Percentiles rank a stretch among this genome's conserved stretches.
Conservation (phyloP, 2,888 invertebrate species). For the Biston betularia region DNA sequence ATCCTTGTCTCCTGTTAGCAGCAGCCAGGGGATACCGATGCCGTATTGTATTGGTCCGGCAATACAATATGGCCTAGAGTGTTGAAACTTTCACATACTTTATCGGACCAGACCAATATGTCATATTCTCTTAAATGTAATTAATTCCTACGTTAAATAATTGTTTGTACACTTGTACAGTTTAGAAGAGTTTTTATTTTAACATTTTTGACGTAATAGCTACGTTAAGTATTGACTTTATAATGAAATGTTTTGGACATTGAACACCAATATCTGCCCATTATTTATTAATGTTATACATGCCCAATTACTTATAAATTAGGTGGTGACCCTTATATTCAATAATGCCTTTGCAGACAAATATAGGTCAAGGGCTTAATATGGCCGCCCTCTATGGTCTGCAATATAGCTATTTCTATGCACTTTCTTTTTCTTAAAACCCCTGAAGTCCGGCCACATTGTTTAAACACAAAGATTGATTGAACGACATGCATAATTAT, state of each 20-base stretch:
- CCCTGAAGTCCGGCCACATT: not conserved
- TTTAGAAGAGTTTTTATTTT: too few species aligned
- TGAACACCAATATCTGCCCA: not conserved
- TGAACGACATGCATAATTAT: not conserved
- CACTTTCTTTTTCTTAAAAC: conserved; percentile 1
- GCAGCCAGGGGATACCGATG: too few species aligned
- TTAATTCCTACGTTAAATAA: too few species aligned
- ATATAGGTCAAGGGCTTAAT: conserved; percentile 18
- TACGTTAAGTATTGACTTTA: too few species aligned
- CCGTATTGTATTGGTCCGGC: too few species aligned
- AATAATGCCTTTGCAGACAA: conserved; percentile 7
- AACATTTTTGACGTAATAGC: too few species aligned
- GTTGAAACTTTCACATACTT: too few species aligned
- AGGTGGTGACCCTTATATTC: conserved; percentile 21
- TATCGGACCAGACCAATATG: too few species aligned
- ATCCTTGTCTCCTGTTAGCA: too few species aligned
- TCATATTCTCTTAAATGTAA: too few species aligned
- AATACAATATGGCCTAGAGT: too few species aligned
- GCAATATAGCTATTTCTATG: conserved; percentile 17
- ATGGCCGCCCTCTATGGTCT: conserved; percentile 16
- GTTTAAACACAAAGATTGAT: not conserved
- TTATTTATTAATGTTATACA: not conserved
- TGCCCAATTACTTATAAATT: not conserved
- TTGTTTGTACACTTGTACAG: too few species aligned
- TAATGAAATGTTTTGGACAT: not conserved